Evolutionary conservation across 2,888 invertebrate genomes (phyloP), one percentile per base, ranked within the genome.

Genomic region (Blastobasis adustella): DNA sequence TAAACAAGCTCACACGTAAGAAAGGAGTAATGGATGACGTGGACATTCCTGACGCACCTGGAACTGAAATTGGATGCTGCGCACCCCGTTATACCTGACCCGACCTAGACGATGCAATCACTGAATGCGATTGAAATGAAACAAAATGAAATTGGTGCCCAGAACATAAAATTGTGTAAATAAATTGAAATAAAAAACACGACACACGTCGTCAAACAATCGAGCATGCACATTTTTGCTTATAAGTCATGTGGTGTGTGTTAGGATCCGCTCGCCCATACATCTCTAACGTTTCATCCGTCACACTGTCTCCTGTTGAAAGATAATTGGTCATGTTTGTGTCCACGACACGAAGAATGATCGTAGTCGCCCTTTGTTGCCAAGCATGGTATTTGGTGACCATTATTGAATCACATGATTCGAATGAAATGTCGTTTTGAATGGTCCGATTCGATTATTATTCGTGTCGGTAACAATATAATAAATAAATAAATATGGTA

Each of bases 101-200:
- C 65, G 65, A 66, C 77, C 77, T 75, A 70, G 52, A 73, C 76
- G 86, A 84, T 76, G 86, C 89, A 84, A 81, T 88, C 89, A 89
- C 88, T 89, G 88, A 89, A 89, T 88, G 89, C 89, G 76, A 82
- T 82, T 75, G 75, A 75, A 86, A 79, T 63, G 63, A 67, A 67
- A 64, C 66, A 65, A 70, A 69, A 72, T 68, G 57, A 51, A 62
- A 62, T 59, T 57, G 62, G 82, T 82, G 89, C 86, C 83, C 82
- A 82, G 77, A 83, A 79, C 64, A 65, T 72, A 80, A 82, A 71
- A 62, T 48, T 56, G 49, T 23, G 23, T 23, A 23, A 23, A 23
- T 23, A 23, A 23, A 23, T 23, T 23, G 1, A 23, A 23, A n/a
- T n/a, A 23, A 23, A 72, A 60, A 61, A 61, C 54, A 58, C 64